Base-by-base conservation (phyloP, 2,797 vertebrate species). In the Antennarius maculatus region DNA sequence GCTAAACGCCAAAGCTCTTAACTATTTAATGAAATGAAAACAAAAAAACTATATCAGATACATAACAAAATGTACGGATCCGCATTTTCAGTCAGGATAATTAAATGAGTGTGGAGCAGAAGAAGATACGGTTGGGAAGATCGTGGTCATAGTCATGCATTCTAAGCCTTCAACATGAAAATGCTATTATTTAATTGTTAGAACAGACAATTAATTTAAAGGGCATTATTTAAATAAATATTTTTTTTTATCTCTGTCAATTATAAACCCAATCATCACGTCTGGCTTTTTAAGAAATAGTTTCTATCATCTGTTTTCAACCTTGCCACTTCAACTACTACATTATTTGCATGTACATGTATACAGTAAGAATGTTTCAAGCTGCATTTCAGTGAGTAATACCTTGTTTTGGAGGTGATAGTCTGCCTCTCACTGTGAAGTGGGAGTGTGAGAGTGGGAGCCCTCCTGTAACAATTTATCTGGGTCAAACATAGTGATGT, bases 391-490 rank as follows among this genome's bases (percentile, higher is more conserved):
- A 28, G 39, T 61, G 59, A 48, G 23, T 61, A 60, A 54, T 61
- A 54, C 57, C 62, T 31, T 61, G 59, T 37, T 45, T 55, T 42
- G 66, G 67, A 61, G 69, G 65, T 78, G 82, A 74, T 73, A 37
- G 66, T 42, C 62, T 15, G 59, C 69, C 68, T 77, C 83, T 65
- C 34, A 13, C 61, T 70, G 70, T 66, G 76, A 77, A 69, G 63
- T 16, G 70, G 76, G 81, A 74, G 81, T 77, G 61, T 78, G 81
- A 74, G 74, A 67, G 69, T 62, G 42, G 46, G 50, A 34, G 46
- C 28, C 18, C 71, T 71, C 43, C 65, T 82, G 68, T 64, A 61
- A 83, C 79, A 67, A 66, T 77, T 84, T 75, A 67, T 82, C 64
- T 83, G 77, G 69, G 68, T 84, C 78, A 84, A 81, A 84, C 23